phyloP scores from a whole-genome alignment of 2,888 invertebrate genomes.

The Nasonovia ribisnigri region DNA sequence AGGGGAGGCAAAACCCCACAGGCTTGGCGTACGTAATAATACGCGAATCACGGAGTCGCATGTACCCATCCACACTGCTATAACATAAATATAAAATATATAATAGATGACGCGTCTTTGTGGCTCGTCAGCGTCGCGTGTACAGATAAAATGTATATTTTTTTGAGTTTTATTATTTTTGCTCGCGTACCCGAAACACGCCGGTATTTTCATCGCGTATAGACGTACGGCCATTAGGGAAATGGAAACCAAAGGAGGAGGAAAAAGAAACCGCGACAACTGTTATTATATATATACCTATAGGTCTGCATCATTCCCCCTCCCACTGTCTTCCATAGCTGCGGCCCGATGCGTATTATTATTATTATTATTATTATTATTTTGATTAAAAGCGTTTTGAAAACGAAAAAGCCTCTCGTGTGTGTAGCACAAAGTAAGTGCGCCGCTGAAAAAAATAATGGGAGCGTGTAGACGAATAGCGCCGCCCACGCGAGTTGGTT shows the following conservation, averaged over 20 bases:
- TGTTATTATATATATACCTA: background rate
- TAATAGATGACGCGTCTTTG: background rate
- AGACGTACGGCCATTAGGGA: conserved; percentile 24
- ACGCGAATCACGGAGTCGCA: background rate
- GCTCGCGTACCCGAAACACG: background rate
- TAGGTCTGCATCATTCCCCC: background rate
- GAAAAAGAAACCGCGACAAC: background rate
- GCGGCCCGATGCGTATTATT: background rate
- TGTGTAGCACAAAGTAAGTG: conserved; percentile 24
- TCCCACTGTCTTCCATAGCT: background rate
- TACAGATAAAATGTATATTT: conserved; percentile 2
- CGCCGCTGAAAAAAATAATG: background rate
- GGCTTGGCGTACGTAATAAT: background rate
- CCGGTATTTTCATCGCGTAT: conserved; percentile 18
- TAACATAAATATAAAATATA: background rate
- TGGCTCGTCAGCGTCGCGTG: conserved; percentile 21
- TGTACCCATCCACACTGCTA: background rate
- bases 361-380: conserved; percentile 42
- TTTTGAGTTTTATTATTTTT: conserved; percentile 25
- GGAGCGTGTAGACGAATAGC: background rate
- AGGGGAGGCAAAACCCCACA: background rate
- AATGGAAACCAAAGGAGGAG: background rate
- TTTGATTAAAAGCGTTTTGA: conserved; percentile 54
- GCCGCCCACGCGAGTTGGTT: background rate
- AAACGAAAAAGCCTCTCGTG: conserved; percentile 1